These are phyloP conservation scores for Paradisaea rubra DNA, from an alignment of 2,113 vertebrate species.

Conservation along the genomic window DNA sequence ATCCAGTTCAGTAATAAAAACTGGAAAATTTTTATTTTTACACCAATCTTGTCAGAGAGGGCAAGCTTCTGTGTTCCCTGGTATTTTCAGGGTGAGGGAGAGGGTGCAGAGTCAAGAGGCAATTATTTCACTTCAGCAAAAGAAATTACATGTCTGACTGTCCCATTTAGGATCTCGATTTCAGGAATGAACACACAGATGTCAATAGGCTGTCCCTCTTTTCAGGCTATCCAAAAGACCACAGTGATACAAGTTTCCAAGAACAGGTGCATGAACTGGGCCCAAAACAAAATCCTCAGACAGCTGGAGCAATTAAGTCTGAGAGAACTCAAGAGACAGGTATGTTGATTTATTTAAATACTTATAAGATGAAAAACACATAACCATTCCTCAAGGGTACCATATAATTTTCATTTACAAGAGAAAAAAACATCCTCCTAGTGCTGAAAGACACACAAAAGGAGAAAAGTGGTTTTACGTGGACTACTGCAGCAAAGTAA, in stretches of 20 bases:
- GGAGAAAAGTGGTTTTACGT: rapidly evolving
- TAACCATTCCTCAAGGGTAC: background rate
- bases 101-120: background rate
- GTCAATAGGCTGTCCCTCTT: rapidly evolving
- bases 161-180: background rate
- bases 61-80: background rate
- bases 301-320: background rate
- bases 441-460: background rate
- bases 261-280: background rate
- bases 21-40: background rate
- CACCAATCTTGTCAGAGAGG: rapidly evolving
- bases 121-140: background rate
- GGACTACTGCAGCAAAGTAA: background rate
- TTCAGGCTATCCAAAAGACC: background rate
- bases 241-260: background rate
- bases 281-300: background rate
- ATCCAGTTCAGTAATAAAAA: background rate
- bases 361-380: background rate
- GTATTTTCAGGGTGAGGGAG: background rate
- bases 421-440: background rate
- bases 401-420: background rate
- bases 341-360: background rate
- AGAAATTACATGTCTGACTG: background rate
- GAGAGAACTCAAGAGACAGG: background rate
- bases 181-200: rapidly evolving